Evolutionary conservation across 2,797 vertebrate genomes (phyloP), one percentile per base, ranked within the genome.

Genomic region (Acipenser oxyrinchus): DNA sequence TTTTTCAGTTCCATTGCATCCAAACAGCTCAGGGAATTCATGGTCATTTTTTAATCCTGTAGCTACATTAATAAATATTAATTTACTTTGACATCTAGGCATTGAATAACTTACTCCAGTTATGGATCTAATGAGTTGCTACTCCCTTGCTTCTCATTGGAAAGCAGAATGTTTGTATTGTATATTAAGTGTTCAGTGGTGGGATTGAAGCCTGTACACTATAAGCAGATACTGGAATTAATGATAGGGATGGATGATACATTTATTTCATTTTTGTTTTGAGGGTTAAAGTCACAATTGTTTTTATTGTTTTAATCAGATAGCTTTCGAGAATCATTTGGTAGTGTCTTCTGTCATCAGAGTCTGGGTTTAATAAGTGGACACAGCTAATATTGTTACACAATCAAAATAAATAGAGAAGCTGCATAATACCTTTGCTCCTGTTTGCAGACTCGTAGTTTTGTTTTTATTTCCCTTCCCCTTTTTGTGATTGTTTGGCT

Each of bases 401-500:
- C 64, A 68, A 71, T 74, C 76, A 80, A 83, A 86, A 78, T 74
- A 78, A 77, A 77, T 72, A 82, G 73, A 75, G 76, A 73, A 74
- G 72, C 74, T 63, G 58, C 83, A 79, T 66, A 64, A 69, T 15
- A 62, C 70, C 73, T 84, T 84, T 83, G 79, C 83, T 81, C 79
- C 79, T 66, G 70, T 71, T 75, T 64, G 65, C 70, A 73, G 68
- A 71, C 57, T 65, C 12, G 11, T n/a, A 58, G 11, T 58, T n/a
- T 58, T n/a, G 6, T 58, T n/a, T n/a, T 13, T 13, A 15, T 18
- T 72, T 62, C 71, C 73, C 73, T 75, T 79, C 37, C 15, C 48
- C 51, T 48, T 77, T 81, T 37, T 76, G 79, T 81, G 79, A 80
- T 75, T 81, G 77, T 83, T 86, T 82, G 77, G 76, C 79, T 72